phyloP scores from a whole-genome alignment of 2,113 vertebrate genomes.

The Osmerus eperlanus region DNA sequence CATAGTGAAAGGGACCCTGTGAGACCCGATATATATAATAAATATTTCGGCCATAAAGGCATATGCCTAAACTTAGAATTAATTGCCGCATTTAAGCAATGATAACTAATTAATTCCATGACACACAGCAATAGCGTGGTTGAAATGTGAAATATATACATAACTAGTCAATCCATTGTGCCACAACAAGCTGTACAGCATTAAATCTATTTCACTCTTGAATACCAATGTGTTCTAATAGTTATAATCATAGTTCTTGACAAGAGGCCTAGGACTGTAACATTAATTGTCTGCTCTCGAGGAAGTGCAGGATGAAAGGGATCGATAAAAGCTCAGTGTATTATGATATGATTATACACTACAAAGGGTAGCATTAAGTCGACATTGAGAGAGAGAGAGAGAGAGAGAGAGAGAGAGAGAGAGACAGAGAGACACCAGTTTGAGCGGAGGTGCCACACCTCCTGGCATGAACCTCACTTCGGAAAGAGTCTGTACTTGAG shows the following conservation, averaged over 20 bases:
- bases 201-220: constrained; percentile 41
- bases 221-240: constrained; percentile 54
- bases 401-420: neutral
- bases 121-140: constrained; percentile 53
- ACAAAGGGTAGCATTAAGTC: constrained; percentile 17
- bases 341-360: constrained; percentile 58
- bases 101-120: constrained; percentile 59
- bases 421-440: constrained; percentile 26
- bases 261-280: constrained; percentile 29
- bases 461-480: constrained; percentile 36
- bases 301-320: constrained; percentile 42
- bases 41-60: constrained; percentile 37
- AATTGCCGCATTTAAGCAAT: constrained; percentile 56
- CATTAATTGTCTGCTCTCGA: constrained; percentile 46
- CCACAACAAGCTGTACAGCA: constrained; percentile 19
- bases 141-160: constrained; percentile 40
- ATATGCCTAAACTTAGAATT: constrained; percentile 56
- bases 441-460: constrained; percentile 48
- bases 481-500: constrained; percentile 31
- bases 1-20: constrained; percentile 48
- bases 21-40: constrained; percentile 41
- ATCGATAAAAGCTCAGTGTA: constrained; percentile 53
- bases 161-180: constrained; percentile 8
- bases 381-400: neutral
- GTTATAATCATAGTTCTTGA: constrained; percentile 48